Evolutionary conservation across 2,113 vertebrate species (phyloP).

Genomic region (Salvator merianae): DNA sequence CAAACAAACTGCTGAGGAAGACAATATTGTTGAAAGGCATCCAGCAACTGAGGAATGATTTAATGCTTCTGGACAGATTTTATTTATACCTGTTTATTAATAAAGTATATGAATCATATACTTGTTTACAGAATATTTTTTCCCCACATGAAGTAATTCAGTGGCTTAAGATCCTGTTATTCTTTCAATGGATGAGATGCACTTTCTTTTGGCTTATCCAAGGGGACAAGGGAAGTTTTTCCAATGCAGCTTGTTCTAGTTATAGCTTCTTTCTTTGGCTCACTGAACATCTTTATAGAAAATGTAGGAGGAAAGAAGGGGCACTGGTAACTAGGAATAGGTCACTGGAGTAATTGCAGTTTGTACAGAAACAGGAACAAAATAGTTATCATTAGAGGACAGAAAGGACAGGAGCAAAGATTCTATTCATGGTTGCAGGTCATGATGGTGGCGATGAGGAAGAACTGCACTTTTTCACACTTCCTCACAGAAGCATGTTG

Average conservation of each 20-base stretch:
- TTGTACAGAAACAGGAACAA: not conserved
- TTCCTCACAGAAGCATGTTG: not conserved
- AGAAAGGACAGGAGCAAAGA: not conserved
- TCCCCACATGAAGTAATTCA: not conserved
- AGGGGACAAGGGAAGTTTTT: not conserved
- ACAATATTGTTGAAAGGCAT: not conserved
- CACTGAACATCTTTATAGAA: not conserved
- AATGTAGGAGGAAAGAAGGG: not conserved
- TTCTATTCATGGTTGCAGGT: not conserved
- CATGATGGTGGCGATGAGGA: not conserved
- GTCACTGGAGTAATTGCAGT: conserved; percentile 4
- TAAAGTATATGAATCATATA: conserved; percentile 2
- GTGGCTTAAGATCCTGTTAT: not conserved
- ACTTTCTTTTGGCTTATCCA: not conserved
- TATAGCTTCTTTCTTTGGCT: not conserved
- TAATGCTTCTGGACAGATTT: conserved; percentile 8
- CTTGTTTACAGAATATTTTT: conserved; percentile 8
- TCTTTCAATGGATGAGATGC: not conserved
- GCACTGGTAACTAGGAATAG: not conserved
- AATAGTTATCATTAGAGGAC: not conserved
- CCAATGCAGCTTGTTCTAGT: not conserved
- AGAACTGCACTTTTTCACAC: not conserved
- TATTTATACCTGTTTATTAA: conserved; percentile 24
- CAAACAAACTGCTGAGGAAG: conserved; percentile 1
- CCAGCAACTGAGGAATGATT: conserved; percentile 1